Evolutionary conservation across 2,888 invertebrate species (phyloP).

Genomic region (Lasioglossum morio): DNA sequence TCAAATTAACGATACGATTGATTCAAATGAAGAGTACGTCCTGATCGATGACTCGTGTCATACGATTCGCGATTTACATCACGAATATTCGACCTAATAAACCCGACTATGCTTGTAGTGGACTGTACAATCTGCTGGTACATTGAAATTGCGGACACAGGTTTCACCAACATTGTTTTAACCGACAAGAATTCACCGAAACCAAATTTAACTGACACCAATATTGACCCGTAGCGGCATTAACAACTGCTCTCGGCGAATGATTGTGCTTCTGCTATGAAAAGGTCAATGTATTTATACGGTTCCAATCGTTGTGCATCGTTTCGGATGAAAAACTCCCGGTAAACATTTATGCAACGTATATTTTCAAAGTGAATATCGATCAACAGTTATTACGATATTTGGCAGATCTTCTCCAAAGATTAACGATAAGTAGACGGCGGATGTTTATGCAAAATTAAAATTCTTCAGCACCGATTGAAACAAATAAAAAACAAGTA

Average conservation of each 20-base stretch:
- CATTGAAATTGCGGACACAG: slow-evolving; percentile 6
- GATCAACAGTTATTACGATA: background rate
- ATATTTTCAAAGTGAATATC: background rate
- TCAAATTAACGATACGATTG: background rate
- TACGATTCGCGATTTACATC: slow-evolving; percentile 6
- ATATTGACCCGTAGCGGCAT: background rate
- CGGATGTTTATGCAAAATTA: no score
- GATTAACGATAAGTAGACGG: no score
- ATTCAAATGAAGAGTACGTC: background rate
- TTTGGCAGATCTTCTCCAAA: background rate
- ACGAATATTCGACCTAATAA: background rate
- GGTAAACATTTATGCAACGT: background rate
- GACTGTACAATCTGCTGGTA: background rate
- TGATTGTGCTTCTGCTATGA: background rate
- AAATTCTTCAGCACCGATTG: no score
- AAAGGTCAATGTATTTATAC: slow-evolving; percentile 1
- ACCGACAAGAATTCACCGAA: slow-evolving; percentile 6
- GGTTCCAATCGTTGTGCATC: no score
- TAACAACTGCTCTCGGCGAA: background rate
- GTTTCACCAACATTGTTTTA: background rate
- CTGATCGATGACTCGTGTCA: background rate
- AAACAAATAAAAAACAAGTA: no score
- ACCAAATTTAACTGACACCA: slow-evolving; percentile 6
- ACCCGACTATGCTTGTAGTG: background rate
- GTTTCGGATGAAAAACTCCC: background rate